phyloP scores from a whole-genome alignment of 2,797 vertebrate genomes.

The Triplophysa bombifrons region DNA sequence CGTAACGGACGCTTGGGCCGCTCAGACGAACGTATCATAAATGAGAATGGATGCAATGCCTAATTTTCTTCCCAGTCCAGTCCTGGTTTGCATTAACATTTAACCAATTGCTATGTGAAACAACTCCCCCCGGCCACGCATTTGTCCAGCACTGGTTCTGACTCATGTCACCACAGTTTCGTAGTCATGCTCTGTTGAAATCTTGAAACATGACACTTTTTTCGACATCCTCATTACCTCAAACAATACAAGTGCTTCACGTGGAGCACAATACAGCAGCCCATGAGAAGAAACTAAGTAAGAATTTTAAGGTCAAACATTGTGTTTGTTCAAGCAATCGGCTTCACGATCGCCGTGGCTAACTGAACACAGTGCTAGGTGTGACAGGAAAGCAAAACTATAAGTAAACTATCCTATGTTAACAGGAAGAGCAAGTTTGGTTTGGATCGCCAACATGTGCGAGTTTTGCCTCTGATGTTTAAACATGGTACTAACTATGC shows the following conservation, averaged over 20 bases:
- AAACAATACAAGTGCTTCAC: background rate
- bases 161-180: constrained; percentile 7
- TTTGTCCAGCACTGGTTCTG: background rate
- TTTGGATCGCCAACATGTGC: constrained; percentile 60
- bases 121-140: no score
- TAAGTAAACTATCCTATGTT: constrained; percentile 55
- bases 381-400: constrained; percentile 64
- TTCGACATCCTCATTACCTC: background rate
- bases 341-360: constrained; percentile 73
- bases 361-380: constrained; percentile 51
- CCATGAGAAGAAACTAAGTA: constrained; percentile 2
- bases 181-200: background rate
- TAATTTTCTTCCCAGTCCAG: no score
- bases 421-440: constrained; percentile 75
- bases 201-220: background rate
- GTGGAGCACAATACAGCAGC: constrained; percentile 26
- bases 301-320: constrained; percentile 67
- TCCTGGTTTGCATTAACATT: no score
- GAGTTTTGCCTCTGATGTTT: constrained; percentile 39
- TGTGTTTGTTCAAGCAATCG: constrained; percentile 78
- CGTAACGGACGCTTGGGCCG: no score
- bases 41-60: no score
- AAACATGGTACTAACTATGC: constrained; percentile 19
- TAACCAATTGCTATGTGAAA: no score
- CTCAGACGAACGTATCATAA: no score